Conservation (phyloP, 2,888 invertebrate species). For the Notocelia uddmanniana region DNA sequence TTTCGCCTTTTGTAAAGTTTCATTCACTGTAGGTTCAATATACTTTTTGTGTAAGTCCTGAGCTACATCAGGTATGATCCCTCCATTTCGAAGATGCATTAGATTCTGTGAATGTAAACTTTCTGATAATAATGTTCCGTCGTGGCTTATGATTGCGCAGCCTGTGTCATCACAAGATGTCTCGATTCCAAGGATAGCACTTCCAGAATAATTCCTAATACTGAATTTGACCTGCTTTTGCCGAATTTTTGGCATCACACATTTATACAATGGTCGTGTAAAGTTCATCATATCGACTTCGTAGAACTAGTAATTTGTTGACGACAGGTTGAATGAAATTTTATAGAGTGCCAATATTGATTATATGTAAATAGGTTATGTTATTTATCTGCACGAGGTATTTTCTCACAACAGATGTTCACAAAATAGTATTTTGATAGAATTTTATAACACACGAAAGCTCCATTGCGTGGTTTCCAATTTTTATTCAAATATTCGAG, state of each 20-base stretch:
- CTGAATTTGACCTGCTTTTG: not conserved
- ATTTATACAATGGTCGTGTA: not conserved
- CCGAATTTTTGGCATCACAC: not conserved
- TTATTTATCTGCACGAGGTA: not conserved
- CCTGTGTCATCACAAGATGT: conserved; percentile 99
- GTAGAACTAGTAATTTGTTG: not conserved
- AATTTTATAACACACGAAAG: not conserved
- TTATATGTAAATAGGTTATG: conserved; percentile 12
- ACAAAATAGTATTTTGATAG: not conserved
- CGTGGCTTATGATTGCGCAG: conserved; percentile 92
- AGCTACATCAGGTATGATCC: conserved; percentile 96
- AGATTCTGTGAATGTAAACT: conserved; percentile 92
- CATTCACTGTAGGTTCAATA: conserved; percentile 90
- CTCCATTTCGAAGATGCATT: conserved; percentile 91
- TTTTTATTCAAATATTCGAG: not conserved
- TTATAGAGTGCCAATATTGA: conserved; percentile 6
- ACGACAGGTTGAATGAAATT: not conserved
- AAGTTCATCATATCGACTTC: conserved; percentile 23
- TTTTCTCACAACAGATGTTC: not conserved
- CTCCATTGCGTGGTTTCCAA: not conserved
- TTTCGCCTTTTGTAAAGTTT: conserved; percentile 88
- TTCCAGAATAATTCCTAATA: conserved; percentile 21
- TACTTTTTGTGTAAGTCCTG: conserved; percentile 92
- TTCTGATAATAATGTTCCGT: conserved; percentile 93
- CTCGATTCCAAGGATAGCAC: conserved; percentile 94